phyloP scores from a whole-genome alignment of 1,140 invertebrate species.

The Gonioctena quinquepunctata region DNA sequence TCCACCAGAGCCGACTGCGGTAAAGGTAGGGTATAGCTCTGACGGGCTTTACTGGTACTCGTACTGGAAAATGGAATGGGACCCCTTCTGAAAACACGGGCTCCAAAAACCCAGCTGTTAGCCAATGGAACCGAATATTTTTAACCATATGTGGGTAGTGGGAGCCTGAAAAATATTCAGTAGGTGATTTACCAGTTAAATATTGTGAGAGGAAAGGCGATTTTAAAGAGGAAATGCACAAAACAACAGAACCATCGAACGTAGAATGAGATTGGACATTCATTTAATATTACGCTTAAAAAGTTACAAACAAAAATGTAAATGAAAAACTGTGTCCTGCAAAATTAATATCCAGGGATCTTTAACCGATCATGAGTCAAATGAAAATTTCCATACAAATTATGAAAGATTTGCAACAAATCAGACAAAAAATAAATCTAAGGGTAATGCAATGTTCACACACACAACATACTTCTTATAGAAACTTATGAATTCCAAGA shows the following conservation, averaged over 20 bases:
- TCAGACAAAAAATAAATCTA: neutral
- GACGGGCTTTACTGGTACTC: neutral
- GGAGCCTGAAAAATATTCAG: neutral
- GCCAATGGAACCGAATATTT: neutral
- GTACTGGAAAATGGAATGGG: neutral
- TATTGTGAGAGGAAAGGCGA: neutral
- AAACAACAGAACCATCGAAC: neutral
- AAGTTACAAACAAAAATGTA: neutral
- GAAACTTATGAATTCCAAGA: neutral
- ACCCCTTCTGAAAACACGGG: too few relatives aligned
- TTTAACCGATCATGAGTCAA: neutral
- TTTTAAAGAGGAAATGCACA: neutral
- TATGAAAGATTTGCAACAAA: neutral
- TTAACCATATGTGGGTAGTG: neutral
- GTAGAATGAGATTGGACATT: neutral
- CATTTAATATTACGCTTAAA: neutral
- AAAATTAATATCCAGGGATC: neutral
- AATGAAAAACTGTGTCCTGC: neutral
- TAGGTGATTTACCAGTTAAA: neutral
- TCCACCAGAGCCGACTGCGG: neutral
- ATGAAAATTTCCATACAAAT: neutral
- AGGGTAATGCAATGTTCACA: neutral
- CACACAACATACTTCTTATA: neutral
- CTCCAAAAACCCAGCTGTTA: too few relatives aligned
- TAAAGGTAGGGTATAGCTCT: neutral